These are phyloP conservation scores for Anomalospiza imberbis DNA, from an alignment of 2,797 vertebrate species.

Conservation along the genomic window DNA sequence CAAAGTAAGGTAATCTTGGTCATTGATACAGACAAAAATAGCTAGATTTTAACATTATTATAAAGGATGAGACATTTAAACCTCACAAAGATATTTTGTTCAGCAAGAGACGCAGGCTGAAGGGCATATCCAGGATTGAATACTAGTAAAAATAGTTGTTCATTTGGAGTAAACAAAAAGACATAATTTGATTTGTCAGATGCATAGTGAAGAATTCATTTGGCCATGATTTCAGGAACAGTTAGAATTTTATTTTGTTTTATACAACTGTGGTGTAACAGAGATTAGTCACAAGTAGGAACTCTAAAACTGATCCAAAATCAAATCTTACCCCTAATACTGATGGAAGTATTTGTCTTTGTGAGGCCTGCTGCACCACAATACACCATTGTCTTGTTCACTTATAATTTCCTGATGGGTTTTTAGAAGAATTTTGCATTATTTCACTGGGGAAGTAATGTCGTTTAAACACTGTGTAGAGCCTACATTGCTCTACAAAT, in stretches of 20 bases:
- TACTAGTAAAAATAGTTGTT: background rate
- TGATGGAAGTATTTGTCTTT: background rate
- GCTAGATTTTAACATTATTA: background rate
- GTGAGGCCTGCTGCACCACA: background rate
- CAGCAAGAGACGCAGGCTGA: background rate
- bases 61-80: background rate
- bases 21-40: background rate
- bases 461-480: background rate
- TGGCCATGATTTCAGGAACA: background rate
- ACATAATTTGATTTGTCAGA: background rate
- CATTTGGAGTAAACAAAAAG: background rate
- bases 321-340: background rate
- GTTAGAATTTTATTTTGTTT: background rate
- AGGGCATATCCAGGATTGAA: background rate
- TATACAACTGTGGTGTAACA: background rate
- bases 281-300: background rate
- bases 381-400: background rate
- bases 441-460: background rate
- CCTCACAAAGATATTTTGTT: background rate
- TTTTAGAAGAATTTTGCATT: background rate
- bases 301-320: background rate
- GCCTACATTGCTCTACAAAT: background rate
- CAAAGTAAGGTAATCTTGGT: background rate
- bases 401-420: background rate
- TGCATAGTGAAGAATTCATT: background rate